A percentile compares a stretch with the other conserved stretches of the same genome.
Evolutionary conservation across 1,140 invertebrate genomes (phyloP).

Genomic region (Tetramorium simillimum): DNA sequence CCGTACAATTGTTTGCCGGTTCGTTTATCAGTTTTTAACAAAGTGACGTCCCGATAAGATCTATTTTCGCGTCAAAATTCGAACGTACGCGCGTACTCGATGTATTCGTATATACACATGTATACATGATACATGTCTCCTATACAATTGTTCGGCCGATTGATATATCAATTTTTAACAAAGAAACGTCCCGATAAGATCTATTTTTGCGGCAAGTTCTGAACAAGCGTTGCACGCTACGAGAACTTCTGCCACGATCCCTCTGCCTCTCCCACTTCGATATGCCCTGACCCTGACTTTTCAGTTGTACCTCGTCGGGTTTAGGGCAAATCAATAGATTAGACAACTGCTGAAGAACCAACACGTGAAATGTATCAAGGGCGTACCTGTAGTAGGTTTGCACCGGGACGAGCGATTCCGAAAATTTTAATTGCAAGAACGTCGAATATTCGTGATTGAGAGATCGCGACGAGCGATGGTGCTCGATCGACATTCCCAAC

Average conservation of each 20-base stretch:
- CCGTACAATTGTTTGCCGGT: background rate
- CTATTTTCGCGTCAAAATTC: background rate
- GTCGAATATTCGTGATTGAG: background rate
- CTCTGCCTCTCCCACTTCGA: background rate
- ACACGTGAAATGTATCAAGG: slow-evolving; percentile 67
- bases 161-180: background rate
- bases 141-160: background rate
- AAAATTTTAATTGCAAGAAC: background rate
- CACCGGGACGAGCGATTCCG: slow-evolving; percentile 32
- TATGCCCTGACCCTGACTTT: slow-evolving; percentile 60
- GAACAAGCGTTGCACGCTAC: background rate
- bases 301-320: slow-evolving; percentile 22
- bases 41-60: background rate
- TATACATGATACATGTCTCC: background rate
- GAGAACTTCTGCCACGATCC: background rate
- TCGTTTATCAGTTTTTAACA: background rate
- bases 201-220: slow-evolving; percentile 1
- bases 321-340: slow-evolving; percentile 59
- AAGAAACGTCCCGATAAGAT: slow-evolving; percentile 1
- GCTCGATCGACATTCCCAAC: background rate
- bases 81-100: background rate
- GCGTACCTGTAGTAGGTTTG: slow-evolving; percentile 66
- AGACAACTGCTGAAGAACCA: slow-evolving; percentile 11
- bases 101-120: too few species aligned
- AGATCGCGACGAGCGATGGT: background rate